phyloP scores from a whole-genome alignment of 2,113 vertebrate genomes.

The Mesoclemmys tuberculata region DNA sequence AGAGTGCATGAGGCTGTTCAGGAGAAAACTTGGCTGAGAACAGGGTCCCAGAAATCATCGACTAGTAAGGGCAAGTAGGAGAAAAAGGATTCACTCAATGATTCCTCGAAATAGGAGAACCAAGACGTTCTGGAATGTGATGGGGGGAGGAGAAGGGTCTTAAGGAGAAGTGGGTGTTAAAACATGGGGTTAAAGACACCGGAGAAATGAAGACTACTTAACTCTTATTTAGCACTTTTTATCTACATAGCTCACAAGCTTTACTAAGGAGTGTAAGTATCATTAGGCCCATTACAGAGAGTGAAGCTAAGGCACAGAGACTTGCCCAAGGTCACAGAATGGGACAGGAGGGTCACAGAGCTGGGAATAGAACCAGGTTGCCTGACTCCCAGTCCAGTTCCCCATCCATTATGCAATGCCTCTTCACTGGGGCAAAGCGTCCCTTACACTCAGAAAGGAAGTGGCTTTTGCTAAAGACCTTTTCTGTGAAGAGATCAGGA shows the following conservation, averaged over 20 bases:
- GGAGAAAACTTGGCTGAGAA: neutral
- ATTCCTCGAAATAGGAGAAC: neutral
- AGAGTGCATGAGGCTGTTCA: neutral
- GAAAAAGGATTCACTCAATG: neutral
- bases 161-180: neutral
- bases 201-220: neutral
- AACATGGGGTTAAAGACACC: neutral
- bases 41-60: neutral
- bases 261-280: neutral
- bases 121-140: neutral
- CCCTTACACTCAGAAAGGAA: neutral
- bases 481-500: neutral
- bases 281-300: neutral
- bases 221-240: neutral
- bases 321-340: neutral
- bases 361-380: neutral
- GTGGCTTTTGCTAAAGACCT: neutral
- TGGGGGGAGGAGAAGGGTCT: neutral
- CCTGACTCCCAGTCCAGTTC: neutral
- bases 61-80: neutral
- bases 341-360: neutral
- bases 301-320: neutral
- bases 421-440: neutral
- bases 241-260: neutral
- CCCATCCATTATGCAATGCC: neutral